phyloP scores from a whole-genome alignment of 2,797 vertebrate genomes.

The Hypotaenidia okinawae region DNA sequence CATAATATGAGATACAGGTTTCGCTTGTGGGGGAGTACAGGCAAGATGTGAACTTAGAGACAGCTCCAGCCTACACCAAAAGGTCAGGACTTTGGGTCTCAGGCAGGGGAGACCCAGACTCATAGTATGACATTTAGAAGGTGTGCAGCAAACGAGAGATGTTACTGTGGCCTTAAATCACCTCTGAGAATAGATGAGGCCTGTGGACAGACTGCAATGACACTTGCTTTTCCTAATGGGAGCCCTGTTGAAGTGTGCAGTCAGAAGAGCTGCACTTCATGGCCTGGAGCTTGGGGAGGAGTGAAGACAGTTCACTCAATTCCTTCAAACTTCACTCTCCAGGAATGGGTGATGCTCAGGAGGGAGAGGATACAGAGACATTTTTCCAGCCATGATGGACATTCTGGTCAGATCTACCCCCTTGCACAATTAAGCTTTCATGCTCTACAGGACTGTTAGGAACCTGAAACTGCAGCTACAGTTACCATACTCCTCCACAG shows the following conservation, averaged over 20 bases:
- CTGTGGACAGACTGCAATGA: not conserved
- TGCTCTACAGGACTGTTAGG: not conserved
- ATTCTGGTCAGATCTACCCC: not conserved
- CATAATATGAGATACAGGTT: rapidly evolving
- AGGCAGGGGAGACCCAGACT: not conserved
- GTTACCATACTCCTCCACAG: conserved; percentile 76
- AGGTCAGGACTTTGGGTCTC: not conserved
- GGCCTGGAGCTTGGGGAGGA: not conserved
- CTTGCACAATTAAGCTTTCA: not conserved
- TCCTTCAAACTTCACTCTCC: not conserved
- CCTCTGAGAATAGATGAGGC: not conserved
- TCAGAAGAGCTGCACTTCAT: not conserved
- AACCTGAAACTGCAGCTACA: not conserved
- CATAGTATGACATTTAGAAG: not conserved
- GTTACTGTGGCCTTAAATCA: not conserved
- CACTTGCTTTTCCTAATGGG: not conserved
- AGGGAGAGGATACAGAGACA: not conserved
- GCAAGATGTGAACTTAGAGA: not conserved
- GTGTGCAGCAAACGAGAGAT: not conserved
- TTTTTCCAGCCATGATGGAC: not conserved
- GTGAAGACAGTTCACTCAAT: not conserved
- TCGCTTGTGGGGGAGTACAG: not conserved
- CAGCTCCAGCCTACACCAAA: not conserved
- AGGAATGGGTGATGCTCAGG: not conserved
- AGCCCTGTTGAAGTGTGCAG: not conserved